Evolutionary conservation across 1,140 invertebrate species (phyloP).

Genomic region (Ephestia elutella): DNA sequence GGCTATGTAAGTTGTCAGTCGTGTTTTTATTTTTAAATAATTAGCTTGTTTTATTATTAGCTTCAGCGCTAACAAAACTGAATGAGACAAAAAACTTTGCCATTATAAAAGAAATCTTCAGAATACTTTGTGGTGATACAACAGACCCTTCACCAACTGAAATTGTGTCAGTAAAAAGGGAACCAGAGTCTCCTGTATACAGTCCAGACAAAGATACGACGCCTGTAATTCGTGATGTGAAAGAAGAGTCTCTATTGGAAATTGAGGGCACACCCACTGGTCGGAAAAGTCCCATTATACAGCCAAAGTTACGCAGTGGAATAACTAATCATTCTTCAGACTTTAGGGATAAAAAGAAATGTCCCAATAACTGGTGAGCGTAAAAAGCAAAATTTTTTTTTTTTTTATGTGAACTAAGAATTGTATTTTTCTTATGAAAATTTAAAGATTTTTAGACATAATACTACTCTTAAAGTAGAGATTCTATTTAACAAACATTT

Average conservation of each 20-base stretch:
- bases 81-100: slow-evolving; percentile 49
- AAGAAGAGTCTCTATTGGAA: slow-evolving; percentile 43
- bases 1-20: too few species aligned
- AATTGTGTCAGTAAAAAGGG: slow-evolving; percentile 1
- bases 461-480: too few species aligned
- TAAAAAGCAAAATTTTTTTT: too few species aligned
- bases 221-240: slow-evolving; percentile 15
- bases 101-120: slow-evolving; percentile 40
- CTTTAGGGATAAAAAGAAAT: slow-evolving; percentile 56
- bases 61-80: slow-evolving; percentile 39
- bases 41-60: slow-evolving; percentile 35
- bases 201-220: slow-evolving; percentile 3
- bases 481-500: too few species aligned
- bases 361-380: slow-evolving; percentile 46
- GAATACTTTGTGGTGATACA: slow-evolving; percentile 41
- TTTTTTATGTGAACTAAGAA: too few species aligned
- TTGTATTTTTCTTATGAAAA: too few species aligned
- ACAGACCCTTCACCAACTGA: neutral
- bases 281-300: slow-evolving; percentile 54
- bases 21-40: too few species aligned
- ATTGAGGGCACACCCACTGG: slow-evolving; percentile 52
- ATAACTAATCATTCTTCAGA: slow-evolving; percentile 20
- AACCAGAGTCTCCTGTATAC: neutral
- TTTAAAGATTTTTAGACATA: too few species aligned
- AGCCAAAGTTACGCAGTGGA: slow-evolving; percentile 30